These are phyloP conservation scores for Campoletis raptor DNA, from an alignment of 2,888 invertebrate genomes.

Conservation along the genomic window DNA sequence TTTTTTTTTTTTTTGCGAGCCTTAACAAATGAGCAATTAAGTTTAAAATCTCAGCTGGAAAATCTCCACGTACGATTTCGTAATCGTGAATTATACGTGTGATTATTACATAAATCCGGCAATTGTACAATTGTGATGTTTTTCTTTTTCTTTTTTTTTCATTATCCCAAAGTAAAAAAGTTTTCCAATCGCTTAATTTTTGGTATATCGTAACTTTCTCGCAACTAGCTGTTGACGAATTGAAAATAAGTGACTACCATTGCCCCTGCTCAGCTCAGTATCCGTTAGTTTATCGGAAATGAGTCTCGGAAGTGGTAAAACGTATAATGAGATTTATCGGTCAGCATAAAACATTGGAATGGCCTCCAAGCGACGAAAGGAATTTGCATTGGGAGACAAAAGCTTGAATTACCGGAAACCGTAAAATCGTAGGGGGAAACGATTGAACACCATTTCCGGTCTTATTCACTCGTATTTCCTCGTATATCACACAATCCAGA, in stretches of 20 bases:
- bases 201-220: background rate
- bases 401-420: constrained; percentile 45
- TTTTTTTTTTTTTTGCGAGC: constrained; percentile 41
- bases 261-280: background rate
- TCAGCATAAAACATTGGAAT: background rate
- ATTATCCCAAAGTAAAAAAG: background rate
- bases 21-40: constrained; percentile 66
- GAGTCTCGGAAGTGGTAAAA: constrained; percentile 18
- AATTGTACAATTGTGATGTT: constrained; percentile 53
- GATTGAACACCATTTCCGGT: constrained; percentile 25
- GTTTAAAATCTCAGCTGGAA: constrained; percentile 56
- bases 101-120: constrained; percentile 60
- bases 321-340: constrained; percentile 18
- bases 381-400: constrained; percentile 45
- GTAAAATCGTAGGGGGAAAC: constrained; percentile 14
- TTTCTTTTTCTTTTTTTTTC: constrained; percentile 5
- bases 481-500: background rate
- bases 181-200: background rate
- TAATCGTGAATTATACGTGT: constrained; percentile 36
- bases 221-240: background rate
- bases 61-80: constrained; percentile 55
- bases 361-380: constrained; percentile 24
- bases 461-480: constrained; percentile 34
- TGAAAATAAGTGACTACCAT: background rate
- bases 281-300: background rate